Base-by-base conservation (phyloP, 1,140 invertebrate species). In the Drosophila arawakana region DNA sequence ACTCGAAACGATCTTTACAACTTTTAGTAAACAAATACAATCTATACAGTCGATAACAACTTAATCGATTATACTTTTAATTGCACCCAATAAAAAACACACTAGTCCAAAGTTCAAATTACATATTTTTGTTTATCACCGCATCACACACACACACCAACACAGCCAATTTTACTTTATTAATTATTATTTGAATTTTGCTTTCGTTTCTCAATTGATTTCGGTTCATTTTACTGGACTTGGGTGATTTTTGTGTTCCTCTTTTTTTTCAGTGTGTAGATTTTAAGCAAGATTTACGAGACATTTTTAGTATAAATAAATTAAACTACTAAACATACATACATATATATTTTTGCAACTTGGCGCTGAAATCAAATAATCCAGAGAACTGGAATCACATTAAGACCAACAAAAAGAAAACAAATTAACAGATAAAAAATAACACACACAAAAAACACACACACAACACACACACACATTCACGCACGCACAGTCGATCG, bases 311-410 rank as follows among this genome's bases (percentile, higher is more conserved):
- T 65, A 63, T 67, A 70, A 71, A 78, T 78, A 78, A 80, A 77
- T 76, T 78, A 58, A 80, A 63, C 52, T 76, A 63, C 52, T 76
- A 67, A 50, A 73, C 34, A 73, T 62, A 72, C 55, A 81, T 78
- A 81, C 73, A 43, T 49, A 60, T 57, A 54, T 75, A 62, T 74
- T 81, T 80, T 54, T 62, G 44, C 73, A 91, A 91, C 90, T 91
- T 91, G 85, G 85, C 77, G 80, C 90, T 91, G 90, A 91, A 91
- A 91, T 90, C 81, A 88, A 90, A 90, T 88, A 85, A 83, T 76
- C 66, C 57, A 61, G 25, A 73, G 69, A 80, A 74, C 58, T 80
- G 69, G 52, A 73, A 57, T 57, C 68, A 71, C 60, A 78, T 74
- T 59, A 69, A 78, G 59, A 67, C 35, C 30, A 76, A 62, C 18